Base-by-base conservation (phyloP, 2,113 vertebrate genomes). In the Desmodus rotundus region DNA sequence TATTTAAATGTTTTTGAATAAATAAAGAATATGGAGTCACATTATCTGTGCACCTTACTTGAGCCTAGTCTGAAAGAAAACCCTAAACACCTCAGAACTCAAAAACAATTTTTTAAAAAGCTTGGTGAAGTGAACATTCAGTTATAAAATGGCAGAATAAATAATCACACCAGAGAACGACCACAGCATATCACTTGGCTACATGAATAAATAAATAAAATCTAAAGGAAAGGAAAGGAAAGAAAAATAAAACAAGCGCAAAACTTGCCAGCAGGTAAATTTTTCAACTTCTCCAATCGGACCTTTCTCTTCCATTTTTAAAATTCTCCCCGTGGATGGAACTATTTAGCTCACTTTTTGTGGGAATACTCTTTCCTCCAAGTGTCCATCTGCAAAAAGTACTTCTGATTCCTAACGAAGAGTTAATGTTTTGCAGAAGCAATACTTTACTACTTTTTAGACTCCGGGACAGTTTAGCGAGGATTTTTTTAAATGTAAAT, bases 1-100 rank as follows among this genome's bases (percentile, higher is more conserved):
- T 92, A 93, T 73, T 87, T 47, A 92, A 93, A 86, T 67, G 38
- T 70, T 95, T 86, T 68, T 80, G 31, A 90, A 73, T 56, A 14
- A 96, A 89, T 45, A 87, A 81, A 85, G n/a, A 95, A 73, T 52
- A 43, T 3, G 33, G 2, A 83, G 8, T 73, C 80, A 82, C 67
- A 67, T 72, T 77, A 81, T 89, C 54, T 33, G 10, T 63, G 45
- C 73, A 67, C 33, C 83, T 94, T 89, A 78, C n/a, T 61, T 77
- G 20, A 70, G 17, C 16, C 38, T 63, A 41, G 31, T 80, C 38
- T 76, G 31, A 72, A 85, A 24, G 31, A 63, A 95, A 88, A 9
- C 3, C 28, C 20, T 73, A 68, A 93, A 45, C 17, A 74, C 6
- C 8, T 33, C 85, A 77, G 87, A 85, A 84, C 56, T 84, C 33